Base-by-base conservation (phyloP, 1,140 invertebrate species). In the Zaprionus vittiger region DNA sequence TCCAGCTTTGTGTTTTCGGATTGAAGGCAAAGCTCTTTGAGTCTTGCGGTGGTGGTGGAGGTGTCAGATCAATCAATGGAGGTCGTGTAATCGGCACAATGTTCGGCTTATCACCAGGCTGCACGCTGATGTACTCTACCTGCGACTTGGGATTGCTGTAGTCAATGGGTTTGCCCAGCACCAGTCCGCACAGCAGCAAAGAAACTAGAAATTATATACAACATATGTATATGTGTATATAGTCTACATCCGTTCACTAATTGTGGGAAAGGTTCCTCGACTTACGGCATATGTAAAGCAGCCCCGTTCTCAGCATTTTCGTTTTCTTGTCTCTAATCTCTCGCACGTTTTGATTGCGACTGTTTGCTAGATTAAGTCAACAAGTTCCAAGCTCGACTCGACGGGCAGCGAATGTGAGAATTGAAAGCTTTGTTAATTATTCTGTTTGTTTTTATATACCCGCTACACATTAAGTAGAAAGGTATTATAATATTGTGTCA, bases 11-110 rank as follows among this genome's bases (percentile, higher is more conserved):
- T 1, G 79, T 76, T 17, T 64, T 56, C 1, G 91, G 80, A 69
- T 91, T 81, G 56, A 72, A 92, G 0, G 74, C 80, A 61, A 92
- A 92, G 17, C 72, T 91, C 72, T 92, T 92, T 3, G 87, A 83
- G 37, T 84, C 38, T 1, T 34, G 34, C 5, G 77, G 66, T 6
- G 80, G 73, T 9, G 89, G 78, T 4, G 91, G 85, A 22, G 91
- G 76, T 0, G 91, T 91, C 22, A 80, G 64, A 9, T 73, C 79
- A 7, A 91, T 65, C 7, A 91, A 7, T 0, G 82, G 82, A 1
- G 87, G 89, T 1, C 73, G 71, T 6, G 91, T 90, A 14, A 83
- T 79, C 0, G 87, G 83, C 37, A 91, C 75, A 54, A 92, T 31
- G 4, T 65, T 56, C 0, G 91, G 83, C 31, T 85, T 81, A 15